phyloP scores from a whole-genome alignment of 2,797 vertebrate genomes.

The Avahi laniger region DNA sequence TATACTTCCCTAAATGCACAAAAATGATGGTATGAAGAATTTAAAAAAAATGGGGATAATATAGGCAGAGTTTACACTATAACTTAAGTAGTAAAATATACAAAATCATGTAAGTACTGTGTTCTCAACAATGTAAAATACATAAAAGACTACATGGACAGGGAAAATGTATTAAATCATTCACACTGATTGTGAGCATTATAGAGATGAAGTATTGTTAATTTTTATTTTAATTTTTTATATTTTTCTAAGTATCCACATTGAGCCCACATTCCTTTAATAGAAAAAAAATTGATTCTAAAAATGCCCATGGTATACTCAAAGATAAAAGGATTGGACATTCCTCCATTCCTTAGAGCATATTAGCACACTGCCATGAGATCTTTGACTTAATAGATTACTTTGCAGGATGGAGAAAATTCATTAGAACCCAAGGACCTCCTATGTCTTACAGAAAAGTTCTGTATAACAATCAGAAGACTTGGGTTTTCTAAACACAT shows the following conservation, averaged over 20 bases:
- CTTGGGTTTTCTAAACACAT: neutral
- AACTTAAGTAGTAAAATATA: neutral
- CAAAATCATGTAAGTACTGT: neutral
- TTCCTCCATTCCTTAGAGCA: neutral
- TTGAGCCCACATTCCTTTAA: neutral
- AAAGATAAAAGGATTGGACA: neutral
- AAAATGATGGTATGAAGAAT: neutral
- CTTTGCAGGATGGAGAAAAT: neutral
- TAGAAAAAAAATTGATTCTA: neutral
- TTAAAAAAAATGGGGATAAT: neutral
- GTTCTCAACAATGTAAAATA: neutral
- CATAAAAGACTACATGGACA: neutral
- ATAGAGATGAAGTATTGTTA: neutral
- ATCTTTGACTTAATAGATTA: neutral
- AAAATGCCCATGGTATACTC: neutral
- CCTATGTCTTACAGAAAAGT: neutral
- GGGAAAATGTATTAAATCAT: neutral
- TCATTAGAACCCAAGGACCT: neutral
- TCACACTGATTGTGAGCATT: neutral
- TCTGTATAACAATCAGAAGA: neutral
- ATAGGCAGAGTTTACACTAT: neutral
- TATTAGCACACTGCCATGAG: neutral
- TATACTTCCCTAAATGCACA: neutral
- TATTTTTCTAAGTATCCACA: neutral
- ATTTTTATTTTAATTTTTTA: slow-evolving; percentile 3